A percentile compares a stretch with the other conserved stretches of the same genome.
These are phyloP conservation scores for Nesospiza acunhae DNA, from an alignment of 2,113 vertebrate species.

Conservation along the genomic window DNA sequence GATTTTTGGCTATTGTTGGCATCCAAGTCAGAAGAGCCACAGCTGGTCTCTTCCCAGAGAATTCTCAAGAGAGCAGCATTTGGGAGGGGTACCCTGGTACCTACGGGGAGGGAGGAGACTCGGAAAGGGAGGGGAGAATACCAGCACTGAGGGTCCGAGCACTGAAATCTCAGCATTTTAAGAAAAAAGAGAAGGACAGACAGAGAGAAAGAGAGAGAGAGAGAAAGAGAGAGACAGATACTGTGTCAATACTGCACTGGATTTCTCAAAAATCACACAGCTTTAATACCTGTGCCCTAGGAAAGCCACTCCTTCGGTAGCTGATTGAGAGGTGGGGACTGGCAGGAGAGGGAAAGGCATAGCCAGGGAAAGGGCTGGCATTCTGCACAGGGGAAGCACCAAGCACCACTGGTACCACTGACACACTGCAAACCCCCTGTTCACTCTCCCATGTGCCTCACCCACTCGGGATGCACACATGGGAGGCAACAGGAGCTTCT, in stretches of 20 bases:
- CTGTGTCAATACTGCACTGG: conserved; percentile 72
- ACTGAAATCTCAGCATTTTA: conserved; percentile 77
- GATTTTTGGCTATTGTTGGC: background rate
- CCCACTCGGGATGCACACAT: background rate
- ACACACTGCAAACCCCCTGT: background rate
- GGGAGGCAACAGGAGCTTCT: conserved; percentile 24
- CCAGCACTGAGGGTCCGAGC: conserved; percentile 66
- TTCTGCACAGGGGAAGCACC: conserved; percentile 38
- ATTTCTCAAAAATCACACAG: conserved; percentile 77
- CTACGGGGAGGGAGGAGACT: background rate
- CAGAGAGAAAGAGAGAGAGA: conserved; percentile 27
- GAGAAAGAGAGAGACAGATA: conserved; percentile 62
- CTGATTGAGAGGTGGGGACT: background rate
- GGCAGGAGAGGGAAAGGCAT: background rate
- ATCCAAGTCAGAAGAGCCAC: conserved; percentile 2
- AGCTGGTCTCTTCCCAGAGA: conserved; percentile 3
- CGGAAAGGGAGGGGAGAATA: conserved; percentile 1
- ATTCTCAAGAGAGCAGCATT: conserved; percentile 34
- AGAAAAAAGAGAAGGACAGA: conserved; percentile 69
- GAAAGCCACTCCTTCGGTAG: conserved; percentile 49
- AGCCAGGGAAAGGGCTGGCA: background rate
- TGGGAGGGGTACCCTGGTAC: background rate
- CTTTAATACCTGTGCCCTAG: conserved; percentile 70
- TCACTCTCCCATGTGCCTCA: background rate
- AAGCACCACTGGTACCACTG: background rate